Evolutionary conservation across 2,888 invertebrate species (phyloP).

Genomic region (Seira ritae): DNA sequence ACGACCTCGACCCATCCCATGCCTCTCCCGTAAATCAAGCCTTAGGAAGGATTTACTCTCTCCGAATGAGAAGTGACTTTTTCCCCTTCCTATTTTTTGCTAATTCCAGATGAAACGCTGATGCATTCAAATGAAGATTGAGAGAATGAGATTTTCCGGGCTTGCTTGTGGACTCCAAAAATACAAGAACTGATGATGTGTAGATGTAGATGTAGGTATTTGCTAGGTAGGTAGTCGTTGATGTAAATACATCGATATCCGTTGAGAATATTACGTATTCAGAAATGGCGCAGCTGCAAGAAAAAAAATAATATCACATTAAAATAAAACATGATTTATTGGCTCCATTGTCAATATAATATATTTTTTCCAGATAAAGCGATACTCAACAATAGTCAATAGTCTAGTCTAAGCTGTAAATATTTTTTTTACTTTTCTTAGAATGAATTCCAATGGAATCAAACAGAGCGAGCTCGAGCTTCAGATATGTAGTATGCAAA

Average conservation of each 20-base stretch:
- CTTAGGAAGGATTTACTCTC: too few species aligned
- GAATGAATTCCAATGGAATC: constrained; percentile 24
- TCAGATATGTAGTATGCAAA: too few species aligned
- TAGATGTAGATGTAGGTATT: too few species aligned
- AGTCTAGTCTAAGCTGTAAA: neutral
- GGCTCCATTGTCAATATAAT: constrained; percentile 48
- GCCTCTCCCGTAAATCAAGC: constrained; percentile 60
- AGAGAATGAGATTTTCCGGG: too few species aligned
- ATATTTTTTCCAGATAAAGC: neutral
- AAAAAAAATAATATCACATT: constrained; percentile 43
- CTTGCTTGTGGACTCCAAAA: too few species aligned
- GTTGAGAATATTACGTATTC: neutral
- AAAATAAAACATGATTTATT: constrained; percentile 49
- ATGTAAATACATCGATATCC: neutral
- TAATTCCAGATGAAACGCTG: too few species aligned
- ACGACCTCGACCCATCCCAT: constrained; percentile 73
- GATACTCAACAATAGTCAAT: constrained; percentile 13
- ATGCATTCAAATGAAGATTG: too few species aligned
- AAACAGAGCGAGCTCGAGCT: too few species aligned
- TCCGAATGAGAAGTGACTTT: too few species aligned
- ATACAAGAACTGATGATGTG: too few species aligned
- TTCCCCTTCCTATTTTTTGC: too few species aligned
- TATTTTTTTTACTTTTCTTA: neutral
- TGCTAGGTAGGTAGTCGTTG: neutral
- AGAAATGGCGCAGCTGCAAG: too few species aligned